phyloP scores from a whole-genome alignment of 1,140 invertebrate genomes.

The Atta colombica region DNA sequence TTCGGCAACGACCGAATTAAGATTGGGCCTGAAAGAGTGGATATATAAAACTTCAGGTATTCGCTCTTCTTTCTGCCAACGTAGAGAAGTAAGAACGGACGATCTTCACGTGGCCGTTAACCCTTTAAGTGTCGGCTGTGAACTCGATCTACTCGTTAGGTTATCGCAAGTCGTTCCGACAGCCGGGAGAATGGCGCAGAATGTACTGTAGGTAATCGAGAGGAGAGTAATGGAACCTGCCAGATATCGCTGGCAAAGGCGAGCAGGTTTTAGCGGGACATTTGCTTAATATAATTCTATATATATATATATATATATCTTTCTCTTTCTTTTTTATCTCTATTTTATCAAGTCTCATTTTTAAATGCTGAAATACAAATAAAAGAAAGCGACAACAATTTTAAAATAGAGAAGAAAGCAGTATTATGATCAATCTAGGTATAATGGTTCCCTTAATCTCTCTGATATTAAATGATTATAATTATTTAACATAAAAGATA shows the following conservation, averaged over 20 bases:
- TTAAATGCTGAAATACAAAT: background rate
- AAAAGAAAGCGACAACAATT: background rate
- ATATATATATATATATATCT: no score
- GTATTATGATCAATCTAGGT: no score
- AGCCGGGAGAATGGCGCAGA: conserved; percentile 34
- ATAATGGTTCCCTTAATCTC: no score
- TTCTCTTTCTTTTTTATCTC: background rate
- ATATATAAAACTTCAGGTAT: conserved; percentile 45
- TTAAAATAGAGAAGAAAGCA: background rate
- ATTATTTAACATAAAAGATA: no score
- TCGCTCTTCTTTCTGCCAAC: conserved; percentile 10
- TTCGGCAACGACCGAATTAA: conserved; percentile 56
- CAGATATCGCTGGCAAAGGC: conserved; percentile 53
- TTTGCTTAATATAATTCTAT: conserved; percentile 56
- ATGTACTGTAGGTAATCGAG: conserved; percentile 62
- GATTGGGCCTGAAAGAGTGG: conserved; percentile 31
- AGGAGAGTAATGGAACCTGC: conserved; percentile 36
- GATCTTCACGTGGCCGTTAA: conserved; percentile 54
- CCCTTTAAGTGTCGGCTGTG: conserved; percentile 44
- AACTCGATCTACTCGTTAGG: conserved; percentile 70
- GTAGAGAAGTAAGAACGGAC: conserved; percentile 8
- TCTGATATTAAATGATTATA: no score
- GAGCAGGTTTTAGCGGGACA: conserved; percentile 46
- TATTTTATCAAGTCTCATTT: background rate
- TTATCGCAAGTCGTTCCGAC: conserved; percentile 61